Conservation (phyloP, 2,797 vertebrate species). For the Antrozous pallidus region DNA sequence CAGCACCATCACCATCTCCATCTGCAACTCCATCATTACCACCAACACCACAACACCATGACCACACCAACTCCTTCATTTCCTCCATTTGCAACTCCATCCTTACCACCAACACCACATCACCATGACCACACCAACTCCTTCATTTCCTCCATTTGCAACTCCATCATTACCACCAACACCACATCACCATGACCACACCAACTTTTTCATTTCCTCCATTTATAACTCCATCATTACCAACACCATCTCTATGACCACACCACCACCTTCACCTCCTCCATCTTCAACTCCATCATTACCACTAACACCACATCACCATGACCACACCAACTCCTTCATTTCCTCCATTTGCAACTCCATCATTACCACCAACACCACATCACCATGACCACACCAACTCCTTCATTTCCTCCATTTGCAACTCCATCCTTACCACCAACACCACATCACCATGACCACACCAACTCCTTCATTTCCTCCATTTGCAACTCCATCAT, state of each 20-base stretch:
- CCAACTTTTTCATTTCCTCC: too few relatives aligned
- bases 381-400: too few relatives aligned
- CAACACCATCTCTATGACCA: too few relatives aligned
- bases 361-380: not conserved
- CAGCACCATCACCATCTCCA: too few relatives aligned
- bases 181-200: too few relatives aligned
- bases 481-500: not conserved
- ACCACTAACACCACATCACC: not conserved
- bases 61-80: too few relatives aligned
- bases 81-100: not conserved
- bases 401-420: too few relatives aligned
- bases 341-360: not conserved
- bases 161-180: too few relatives aligned
- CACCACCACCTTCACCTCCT: not conserved
- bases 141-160: not conserved
- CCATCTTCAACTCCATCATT: not conserved
- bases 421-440: not conserved
- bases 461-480: too few relatives aligned
- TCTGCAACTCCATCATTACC: not conserved
- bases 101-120: not conserved
- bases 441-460: not conserved
- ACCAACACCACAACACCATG: not conserved
- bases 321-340: too few relatives aligned
- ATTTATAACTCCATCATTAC: not conserved
- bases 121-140: not conserved